These are phyloP conservation scores for Poeciliopsis infans DNA, from an alignment of 2,797 vertebrate species.

Conservation along the genomic window DNA sequence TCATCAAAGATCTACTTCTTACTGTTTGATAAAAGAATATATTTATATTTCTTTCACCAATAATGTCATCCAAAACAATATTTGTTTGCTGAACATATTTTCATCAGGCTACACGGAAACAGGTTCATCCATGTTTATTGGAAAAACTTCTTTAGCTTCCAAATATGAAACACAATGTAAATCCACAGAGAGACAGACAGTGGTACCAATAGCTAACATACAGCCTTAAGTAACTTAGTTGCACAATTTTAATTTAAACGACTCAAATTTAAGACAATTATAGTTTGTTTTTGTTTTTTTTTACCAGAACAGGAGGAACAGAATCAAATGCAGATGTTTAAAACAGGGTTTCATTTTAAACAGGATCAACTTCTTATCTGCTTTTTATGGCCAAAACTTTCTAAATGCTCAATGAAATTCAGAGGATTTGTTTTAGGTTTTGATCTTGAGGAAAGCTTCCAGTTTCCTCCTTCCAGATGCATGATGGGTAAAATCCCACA, in stretches of 20 bases:
- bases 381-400: not conserved
- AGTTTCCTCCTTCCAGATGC: not conserved
- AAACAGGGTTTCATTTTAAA: not conserved
- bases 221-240: not conserved
- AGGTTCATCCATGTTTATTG: not conserved
- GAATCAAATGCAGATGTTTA: not conserved
- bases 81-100: not conserved
- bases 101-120: not conserved
- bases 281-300: not conserved
- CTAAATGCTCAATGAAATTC: not conserved
- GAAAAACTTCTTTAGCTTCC: not conserved
- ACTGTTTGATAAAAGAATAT: not conserved
- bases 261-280: not conserved
- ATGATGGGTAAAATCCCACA: not conserved
- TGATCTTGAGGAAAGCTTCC: not conserved
- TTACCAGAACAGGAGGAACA: not conserved
- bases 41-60: not conserved
- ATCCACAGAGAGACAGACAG: not conserved
- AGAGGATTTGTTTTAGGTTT: not conserved
- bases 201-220: not conserved
- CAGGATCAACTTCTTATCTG: not conserved
- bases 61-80: not conserved
- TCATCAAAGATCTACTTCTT: not conserved
- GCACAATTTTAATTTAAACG: not conserved
- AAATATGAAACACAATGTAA: not conserved